A percentile compares a stretch with the other conserved stretches of the same genome.
Evolutionary conservation across 1,140 invertebrate species (phyloP).

Genomic region (Drosophila fuyamai): DNA sequence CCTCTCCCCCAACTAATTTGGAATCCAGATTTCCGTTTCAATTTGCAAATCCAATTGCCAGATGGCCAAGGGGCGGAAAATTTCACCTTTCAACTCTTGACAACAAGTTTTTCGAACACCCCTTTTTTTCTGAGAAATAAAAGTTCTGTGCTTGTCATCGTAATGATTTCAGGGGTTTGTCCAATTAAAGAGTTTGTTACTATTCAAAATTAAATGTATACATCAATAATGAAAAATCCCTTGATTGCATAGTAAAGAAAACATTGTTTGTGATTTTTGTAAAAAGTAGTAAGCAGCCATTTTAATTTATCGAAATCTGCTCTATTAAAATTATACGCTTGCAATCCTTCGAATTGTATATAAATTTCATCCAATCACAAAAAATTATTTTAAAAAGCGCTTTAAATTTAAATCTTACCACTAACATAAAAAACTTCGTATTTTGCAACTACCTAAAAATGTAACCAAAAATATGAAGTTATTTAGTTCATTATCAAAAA

Average conservation of each 20-base stretch:
- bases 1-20: slow-evolving; percentile 15
- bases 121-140: slow-evolving; percentile 14
- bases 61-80: slow-evolving; percentile 31
- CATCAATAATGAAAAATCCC: not conserved
- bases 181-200: not conserved
- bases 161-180: not conserved
- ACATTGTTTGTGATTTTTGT: no score
- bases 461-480: no score
- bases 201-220: not conserved
- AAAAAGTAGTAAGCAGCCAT: no score
- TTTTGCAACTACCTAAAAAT: no score
- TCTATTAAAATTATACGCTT: not conserved
- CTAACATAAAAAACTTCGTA: no score
- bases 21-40: slow-evolving; percentile 33
- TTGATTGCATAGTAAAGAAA: not conserved
- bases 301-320: not conserved
- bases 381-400: not conserved
- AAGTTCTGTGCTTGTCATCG: not conserved
- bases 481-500: no score
- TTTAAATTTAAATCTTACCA: not conserved
- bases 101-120: slow-evolving; percentile 14
- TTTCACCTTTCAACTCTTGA: slow-evolving; percentile 46
- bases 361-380: no score
- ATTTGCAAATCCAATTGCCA: slow-evolving; percentile 77
- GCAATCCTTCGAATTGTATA: not conserved